Evolutionary conservation across 2,113 vertebrate species (phyloP).

Genomic region (Cyphomyrus plagiostoma): DNA sequence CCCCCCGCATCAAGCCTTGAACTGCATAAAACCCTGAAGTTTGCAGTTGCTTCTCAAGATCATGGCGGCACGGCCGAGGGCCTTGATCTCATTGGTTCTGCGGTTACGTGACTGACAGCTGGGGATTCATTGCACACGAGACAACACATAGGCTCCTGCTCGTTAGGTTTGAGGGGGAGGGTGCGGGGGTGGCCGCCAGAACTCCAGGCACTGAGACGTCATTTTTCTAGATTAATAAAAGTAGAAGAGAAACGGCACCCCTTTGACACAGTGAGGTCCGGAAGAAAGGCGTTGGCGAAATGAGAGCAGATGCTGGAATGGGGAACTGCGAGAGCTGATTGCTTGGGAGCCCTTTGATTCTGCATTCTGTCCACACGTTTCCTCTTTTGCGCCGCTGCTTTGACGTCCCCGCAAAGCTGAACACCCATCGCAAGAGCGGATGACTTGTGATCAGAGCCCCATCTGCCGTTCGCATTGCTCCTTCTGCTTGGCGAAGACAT

Average conservation of each 20-base stretch:
- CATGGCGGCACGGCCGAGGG: not conserved
- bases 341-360: not conserved
- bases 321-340: not conserved
- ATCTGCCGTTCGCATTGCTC: not conserved
- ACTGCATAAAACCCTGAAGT: not conserved
- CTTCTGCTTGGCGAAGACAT: not conserved
- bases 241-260: not conserved
- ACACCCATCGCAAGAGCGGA: not conserved
- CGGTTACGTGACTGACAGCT: not conserved
- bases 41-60: not conserved
- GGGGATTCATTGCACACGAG: not conserved
- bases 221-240: not conserved
- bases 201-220: not conserved
- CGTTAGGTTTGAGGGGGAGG: not conserved
- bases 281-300: not conserved
- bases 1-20: too few species aligned
- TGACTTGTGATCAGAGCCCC: constrained; percentile 8
- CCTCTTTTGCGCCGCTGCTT: not conserved
- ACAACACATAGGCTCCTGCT: not conserved
- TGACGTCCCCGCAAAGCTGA: not conserved
- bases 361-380: too few species aligned
- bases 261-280: not conserved
- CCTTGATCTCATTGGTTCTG: not conserved
- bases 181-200: not conserved
- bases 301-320: not conserved